Evolutionary conservation across 2,888 invertebrate species (phyloP), one percentile per base, ranked within the genome.

Genomic region (Sipunculus nudus): DNA sequence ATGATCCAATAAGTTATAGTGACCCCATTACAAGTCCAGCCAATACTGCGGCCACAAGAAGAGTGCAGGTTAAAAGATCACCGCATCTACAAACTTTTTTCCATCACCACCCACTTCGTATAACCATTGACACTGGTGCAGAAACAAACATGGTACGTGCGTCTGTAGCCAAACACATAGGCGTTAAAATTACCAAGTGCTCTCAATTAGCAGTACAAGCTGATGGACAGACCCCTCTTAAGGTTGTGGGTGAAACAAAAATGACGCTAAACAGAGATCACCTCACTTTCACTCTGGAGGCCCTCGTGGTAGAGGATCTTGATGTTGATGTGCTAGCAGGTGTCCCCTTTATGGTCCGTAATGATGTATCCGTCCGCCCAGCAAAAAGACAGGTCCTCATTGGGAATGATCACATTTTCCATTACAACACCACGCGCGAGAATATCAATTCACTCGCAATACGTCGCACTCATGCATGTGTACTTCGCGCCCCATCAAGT

Each of bases 291-390:
- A 19, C n/a, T 13, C 50, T 63, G 1, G 60, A 63, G 1, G 63
- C 38, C 16, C 52, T 63, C 10, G 67, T 63, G 3, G 61, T 68
- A 3, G 61, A 67, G 23, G 41, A 67, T 46, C 41, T 67, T 8
- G 70, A 72, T 53, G 57, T 52, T 10, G 67, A 72, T 8, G 32
- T 59, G 29, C 29, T 59, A 16, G 67, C 66, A 0, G 71, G 71
- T 2, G 66, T 65, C 13, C 65, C 70, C 1, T 71, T 70, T 31
- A 72, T 72, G 67, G 53, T 49, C 31, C 4, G 2, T 10, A 72
- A 70, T 60, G 72, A 70, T 41, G 59, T 72, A 32, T 28, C 59
- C 3, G 46, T 70, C 19, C 59, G 68, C 5, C 68, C 68, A 3
- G 59, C 63, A 16, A 65, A 60, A 41, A 59, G 56, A 25, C 50